Evolutionary conservation across 2,888 invertebrate species (phyloP).

Genomic region (Vannuccia rotundouncinata): DNA sequence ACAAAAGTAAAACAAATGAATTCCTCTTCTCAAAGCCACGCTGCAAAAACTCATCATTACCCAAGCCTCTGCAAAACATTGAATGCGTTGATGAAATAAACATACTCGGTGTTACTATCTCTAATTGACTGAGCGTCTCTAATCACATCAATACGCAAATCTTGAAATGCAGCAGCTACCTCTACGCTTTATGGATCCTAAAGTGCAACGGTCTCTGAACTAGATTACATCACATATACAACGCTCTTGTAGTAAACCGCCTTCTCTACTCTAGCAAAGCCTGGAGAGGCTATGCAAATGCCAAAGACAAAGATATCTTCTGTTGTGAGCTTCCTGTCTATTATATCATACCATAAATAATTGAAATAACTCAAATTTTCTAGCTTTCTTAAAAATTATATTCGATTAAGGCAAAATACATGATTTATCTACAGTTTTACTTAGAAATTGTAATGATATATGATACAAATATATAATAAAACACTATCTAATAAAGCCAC

Average conservation of each 20-base stretch:
- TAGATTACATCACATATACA: constrained; percentile 11
- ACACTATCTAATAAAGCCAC: no score
- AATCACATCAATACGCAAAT: neutral
- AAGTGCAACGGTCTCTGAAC: constrained; percentile 5
- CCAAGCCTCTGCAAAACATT: neutral
- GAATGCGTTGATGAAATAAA: constrained; percentile 15
- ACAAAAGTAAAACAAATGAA: constrained; percentile 14
- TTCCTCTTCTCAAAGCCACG: constrained; percentile 16
- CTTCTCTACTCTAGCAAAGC: neutral
- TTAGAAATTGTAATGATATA: no score
- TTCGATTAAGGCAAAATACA: no score
- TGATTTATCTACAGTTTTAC: no score
- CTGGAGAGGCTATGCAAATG: constrained; percentile 6
- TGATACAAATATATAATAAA: no score
- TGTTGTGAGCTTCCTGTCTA: no score
- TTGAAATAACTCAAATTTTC: no score
- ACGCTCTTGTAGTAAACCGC: constrained; percentile 15
- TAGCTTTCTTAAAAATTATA: no score
- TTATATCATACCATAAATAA: no score
- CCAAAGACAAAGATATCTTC: no score
- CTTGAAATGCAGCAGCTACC: constrained; percentile 17
- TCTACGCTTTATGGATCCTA: neutral
- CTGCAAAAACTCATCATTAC: neutral
- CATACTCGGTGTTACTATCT: constrained; percentile 20
- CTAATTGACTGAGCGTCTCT: neutral